phyloP scores from a whole-genome alignment of 2,113 vertebrate genomes.

The Datnioides undecimradiatus region DNA sequence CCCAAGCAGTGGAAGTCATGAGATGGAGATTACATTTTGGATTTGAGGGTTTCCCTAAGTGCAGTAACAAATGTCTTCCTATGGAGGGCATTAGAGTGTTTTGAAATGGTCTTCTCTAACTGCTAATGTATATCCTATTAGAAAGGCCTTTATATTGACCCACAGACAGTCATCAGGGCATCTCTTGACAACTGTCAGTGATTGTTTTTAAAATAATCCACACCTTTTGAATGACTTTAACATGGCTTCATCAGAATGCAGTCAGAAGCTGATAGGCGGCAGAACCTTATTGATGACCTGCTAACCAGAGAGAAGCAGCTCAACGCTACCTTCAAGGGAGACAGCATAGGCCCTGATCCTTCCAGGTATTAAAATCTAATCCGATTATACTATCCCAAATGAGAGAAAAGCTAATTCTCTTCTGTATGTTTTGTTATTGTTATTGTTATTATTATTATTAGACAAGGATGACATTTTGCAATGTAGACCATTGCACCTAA shows the following conservation, averaged over 20 bases:
- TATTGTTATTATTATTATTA: too few relatives aligned
- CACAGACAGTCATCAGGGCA: not conserved
- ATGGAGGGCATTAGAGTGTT: conserved; percentile 72
- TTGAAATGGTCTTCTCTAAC: conserved; percentile 22
- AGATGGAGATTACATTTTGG: conserved; percentile 10
- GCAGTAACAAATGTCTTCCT: conserved; percentile 44
- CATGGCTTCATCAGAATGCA: conserved; percentile 86
- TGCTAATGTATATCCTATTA: not conserved
- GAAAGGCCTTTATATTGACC: not conserved
- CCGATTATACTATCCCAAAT: not conserved
- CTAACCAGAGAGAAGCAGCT: conserved; percentile 92
- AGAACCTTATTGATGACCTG: conserved; percentile 94
- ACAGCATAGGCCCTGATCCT: conserved; percentile 84
- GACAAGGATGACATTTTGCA: not conserved
- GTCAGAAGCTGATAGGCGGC: conserved; percentile 94
- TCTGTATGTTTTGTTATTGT: too few relatives aligned
- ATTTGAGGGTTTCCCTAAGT: not conserved
- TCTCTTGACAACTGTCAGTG: not conserved
- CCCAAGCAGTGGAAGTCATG: conserved; percentile 10
- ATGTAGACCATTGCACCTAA: not conserved
- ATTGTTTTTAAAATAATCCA: not conserved
- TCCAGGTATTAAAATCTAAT: conserved; percentile 72
- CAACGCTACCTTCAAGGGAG: conserved; percentile 90
- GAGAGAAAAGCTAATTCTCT: not conserved
- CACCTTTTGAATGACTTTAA: conserved; percentile 60